Evolutionary conservation across 2,888 invertebrate genomes (phyloP), one percentile per base, ranked within the genome.

Genomic region (Sericinus montela): DNA sequence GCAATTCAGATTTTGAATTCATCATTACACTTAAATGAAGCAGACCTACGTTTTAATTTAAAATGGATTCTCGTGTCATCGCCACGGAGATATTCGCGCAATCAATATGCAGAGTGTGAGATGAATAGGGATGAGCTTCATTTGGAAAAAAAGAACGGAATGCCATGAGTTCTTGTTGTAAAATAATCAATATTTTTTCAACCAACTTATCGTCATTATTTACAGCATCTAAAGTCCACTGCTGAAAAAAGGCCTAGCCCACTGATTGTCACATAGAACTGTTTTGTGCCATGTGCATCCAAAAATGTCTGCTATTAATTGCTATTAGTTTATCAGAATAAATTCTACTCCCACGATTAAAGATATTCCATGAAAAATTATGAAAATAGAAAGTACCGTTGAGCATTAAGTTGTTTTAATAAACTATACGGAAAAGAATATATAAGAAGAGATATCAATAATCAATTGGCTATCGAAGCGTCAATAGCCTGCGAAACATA

Each of bases 81-180:
- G 19, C 36, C 16, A 29, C 19, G 45, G 45, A 38, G 38, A 45
- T 45, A 45, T 45, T 38, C 45, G 30, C 30, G 30, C 45, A 45
- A 45, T 38, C 38, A 14, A 45, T 45, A 45, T 45, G 45, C 38
- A 30, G 30, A 45, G 19, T 29, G 30, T 13, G 45, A 45, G 13
- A 37, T 15, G 45, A 45, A 45, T 37, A 19, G 13, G 30, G 30
- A 45, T 45, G 23, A 32, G 30, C 11, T n/a, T n/a, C 19, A 36
- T 36, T 44, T 35, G 35, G 25, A 6, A 28, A 16, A 15, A 23
- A 44, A 10, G 16, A 25, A 44, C 25, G 13, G 34, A 23, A 43
- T 9, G 32, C 14, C 32, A 34, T 19, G 42, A 13, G 23, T 25
- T 34, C 10, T 34, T 43, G 14, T 35, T 5, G 19, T 2, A 7